A percentile compares a stretch with the other conserved stretches of the same genome.
Conservation (phyloP, 2,888 invertebrate genomes). For the Sarcophaga variegata region DNA sequence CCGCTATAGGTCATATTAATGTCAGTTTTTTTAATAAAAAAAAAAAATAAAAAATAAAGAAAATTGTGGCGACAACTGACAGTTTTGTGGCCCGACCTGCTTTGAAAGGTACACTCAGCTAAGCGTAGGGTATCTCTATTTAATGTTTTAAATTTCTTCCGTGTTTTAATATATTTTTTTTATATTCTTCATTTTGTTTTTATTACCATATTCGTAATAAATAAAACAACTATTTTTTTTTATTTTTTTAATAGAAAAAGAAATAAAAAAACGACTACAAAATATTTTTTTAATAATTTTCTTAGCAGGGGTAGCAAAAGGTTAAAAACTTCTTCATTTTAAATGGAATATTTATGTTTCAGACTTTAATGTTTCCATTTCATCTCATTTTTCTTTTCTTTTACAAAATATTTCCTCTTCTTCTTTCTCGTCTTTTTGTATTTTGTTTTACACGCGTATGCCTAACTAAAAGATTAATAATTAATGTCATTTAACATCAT, state of each 20-base stretch:
- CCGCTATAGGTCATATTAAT: too few species aligned
- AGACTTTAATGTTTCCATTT: neutral
- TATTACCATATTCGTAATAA: slow-evolving; percentile 49
- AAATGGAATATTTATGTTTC: slow-evolving; percentile 16
- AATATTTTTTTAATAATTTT: slow-evolving; percentile 45
- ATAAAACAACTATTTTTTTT: neutral
- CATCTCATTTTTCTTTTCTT: neutral
- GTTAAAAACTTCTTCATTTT: slow-evolving; percentile 38
- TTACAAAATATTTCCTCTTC: neutral
- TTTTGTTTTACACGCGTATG: too few species aligned
- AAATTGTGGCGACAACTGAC: too few species aligned
- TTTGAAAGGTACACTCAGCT: too few species aligned
- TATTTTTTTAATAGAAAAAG: neutral
- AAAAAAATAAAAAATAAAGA: too few species aligned
- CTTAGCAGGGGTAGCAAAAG: slow-evolving; percentile 52
- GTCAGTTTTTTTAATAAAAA: too few species aligned
- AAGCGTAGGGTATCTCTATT: neutral
- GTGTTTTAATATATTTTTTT: neutral
- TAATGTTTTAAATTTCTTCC: neutral
- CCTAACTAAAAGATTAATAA: neutral
- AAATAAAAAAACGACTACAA: neutral
- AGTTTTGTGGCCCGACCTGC: too few species aligned
- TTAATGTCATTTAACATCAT: neutral
- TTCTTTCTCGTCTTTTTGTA: neutral
- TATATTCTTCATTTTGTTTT: slow-evolving; percentile 42